Conservation (phyloP, 2,888 invertebrate genomes). For the Pandemis cinnamomeana region DNA sequence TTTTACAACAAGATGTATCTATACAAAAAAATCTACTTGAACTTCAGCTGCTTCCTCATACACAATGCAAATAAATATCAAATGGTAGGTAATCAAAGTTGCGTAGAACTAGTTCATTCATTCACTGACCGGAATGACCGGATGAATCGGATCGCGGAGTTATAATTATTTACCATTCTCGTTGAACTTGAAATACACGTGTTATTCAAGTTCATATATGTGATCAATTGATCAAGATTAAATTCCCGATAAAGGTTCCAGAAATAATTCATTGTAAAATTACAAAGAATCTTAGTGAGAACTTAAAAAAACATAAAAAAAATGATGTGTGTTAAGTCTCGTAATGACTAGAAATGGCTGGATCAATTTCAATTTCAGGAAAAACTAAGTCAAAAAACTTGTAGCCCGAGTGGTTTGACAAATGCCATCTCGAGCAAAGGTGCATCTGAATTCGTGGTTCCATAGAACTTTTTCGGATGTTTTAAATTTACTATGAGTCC, state of each 20-base stretch:
- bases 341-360: too few relatives aligned
- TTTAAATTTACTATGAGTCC: too few relatives aligned
- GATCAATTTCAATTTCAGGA: too few relatives aligned
- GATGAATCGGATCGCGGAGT: neutral
- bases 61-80: slow-evolving; percentile 8
- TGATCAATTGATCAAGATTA: neutral
- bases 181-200: slow-evolving; percentile 12
- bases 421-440: too few relatives aligned
- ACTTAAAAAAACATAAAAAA: too few relatives aligned
- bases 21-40: neutral
- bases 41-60: slow-evolving; percentile 8
- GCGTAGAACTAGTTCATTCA: slow-evolving; percentile 18
- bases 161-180: slow-evolving; percentile 19
- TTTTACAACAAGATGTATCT: neutral
- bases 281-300: too few relatives aligned
- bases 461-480: too few relatives aligned
- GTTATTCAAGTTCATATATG: slow-evolving; percentile 1
- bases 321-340: too few relatives aligned
- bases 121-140: slow-evolving; percentile 34
- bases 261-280: too few relatives aligned
- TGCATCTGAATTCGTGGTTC: too few relatives aligned
- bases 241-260: neutral
- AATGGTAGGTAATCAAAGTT: slow-evolving; percentile 15
- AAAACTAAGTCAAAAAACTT: too few relatives aligned
- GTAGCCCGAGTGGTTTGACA: too few relatives aligned